Percentiles rank a stretch among this genome's conserved stretches.
These are phyloP conservation scores for Tinea pellionella DNA, from an alignment of 2,888 invertebrate genomes.

Conservation along the genomic window DNA sequence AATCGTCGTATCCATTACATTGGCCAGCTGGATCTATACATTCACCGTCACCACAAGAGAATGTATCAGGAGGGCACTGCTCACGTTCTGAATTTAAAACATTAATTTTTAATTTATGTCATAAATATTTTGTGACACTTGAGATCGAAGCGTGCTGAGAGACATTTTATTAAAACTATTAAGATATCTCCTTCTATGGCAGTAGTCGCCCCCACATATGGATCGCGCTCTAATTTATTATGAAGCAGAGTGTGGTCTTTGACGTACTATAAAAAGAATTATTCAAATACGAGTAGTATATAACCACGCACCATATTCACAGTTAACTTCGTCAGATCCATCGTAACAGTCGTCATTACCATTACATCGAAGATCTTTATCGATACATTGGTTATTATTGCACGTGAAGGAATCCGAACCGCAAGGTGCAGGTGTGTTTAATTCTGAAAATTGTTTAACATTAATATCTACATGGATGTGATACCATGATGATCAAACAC, in stretches of 20 bases:
- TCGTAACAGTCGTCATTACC: constrained; percentile 66
- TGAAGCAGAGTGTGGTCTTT: too few relatives aligned
- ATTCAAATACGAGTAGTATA: too few relatives aligned
- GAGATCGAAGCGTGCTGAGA: too few relatives aligned
- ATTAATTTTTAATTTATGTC: too few relatives aligned
- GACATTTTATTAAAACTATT: constrained; percentile 13
- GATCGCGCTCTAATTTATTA: too few relatives aligned
- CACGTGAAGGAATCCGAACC: constrained; percentile 60
- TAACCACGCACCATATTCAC: constrained; percentile 24
- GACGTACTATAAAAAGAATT: not conserved
- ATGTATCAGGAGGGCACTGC: constrained; percentile 19
- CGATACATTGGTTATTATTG: constrained; percentile 68
- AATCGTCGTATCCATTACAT: constrained; percentile 62
- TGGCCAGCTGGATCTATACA: constrained; percentile 38
- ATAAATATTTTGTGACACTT: too few relatives aligned
- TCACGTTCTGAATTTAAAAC: constrained; percentile 24
- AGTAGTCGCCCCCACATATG: too few relatives aligned
- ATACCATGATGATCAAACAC: too few relatives aligned
- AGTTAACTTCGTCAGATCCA: constrained; percentile 72
- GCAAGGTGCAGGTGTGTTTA: not conserved
- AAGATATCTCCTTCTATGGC: too few relatives aligned
- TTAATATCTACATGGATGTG: too few relatives aligned
- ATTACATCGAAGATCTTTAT: constrained; percentile 68
- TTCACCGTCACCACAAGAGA: constrained; percentile 34
- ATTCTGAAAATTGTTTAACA: not conserved